A percentile compares a stretch with the other conserved stretches of the same genome.
Conservation (phyloP, 2,113 vertebrate genomes). For the Archocentrus centrarchus region DNA sequence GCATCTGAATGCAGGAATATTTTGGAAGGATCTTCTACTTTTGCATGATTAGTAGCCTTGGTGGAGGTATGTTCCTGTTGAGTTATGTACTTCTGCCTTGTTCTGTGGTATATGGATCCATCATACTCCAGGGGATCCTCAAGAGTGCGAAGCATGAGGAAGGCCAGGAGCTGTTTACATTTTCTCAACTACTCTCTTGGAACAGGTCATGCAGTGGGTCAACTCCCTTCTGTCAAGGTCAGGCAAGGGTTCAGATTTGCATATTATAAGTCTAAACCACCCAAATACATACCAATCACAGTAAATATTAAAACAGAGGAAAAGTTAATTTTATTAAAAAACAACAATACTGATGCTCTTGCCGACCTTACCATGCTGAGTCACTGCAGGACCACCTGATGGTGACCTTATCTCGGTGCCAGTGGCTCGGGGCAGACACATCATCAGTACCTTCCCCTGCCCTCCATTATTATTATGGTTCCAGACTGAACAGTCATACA, state of each 20-base stretch:
- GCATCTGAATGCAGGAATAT: background rate
- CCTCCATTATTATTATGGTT: background rate
- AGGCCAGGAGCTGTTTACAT: background rate
- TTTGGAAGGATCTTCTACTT: background rate
- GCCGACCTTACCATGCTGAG: background rate
- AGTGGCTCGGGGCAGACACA: background rate
- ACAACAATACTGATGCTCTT: background rate
- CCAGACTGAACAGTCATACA: background rate
- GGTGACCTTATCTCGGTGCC: conserved; percentile 15
- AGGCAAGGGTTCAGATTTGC: background rate
- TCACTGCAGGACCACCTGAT: conserved; percentile 11
- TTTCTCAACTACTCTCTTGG: background rate
- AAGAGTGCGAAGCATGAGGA: background rate
- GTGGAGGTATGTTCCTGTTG: background rate
- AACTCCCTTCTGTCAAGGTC: conserved; percentile 4
- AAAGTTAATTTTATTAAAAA: conserved; percentile 5
- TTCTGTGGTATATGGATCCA: background rate
- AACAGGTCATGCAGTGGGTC: background rate
- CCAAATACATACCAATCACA: background rate
- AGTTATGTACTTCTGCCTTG: background rate
- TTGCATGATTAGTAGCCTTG: background rate
- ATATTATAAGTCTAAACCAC: conserved; percentile 6
- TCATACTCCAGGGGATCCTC: background rate
- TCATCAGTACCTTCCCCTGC: background rate
- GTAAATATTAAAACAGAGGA: background rate